These are phyloP conservation scores for Triops longicaudatus DNA, from an alignment of 1,140 invertebrate genomes.

Conservation along the genomic window DNA sequence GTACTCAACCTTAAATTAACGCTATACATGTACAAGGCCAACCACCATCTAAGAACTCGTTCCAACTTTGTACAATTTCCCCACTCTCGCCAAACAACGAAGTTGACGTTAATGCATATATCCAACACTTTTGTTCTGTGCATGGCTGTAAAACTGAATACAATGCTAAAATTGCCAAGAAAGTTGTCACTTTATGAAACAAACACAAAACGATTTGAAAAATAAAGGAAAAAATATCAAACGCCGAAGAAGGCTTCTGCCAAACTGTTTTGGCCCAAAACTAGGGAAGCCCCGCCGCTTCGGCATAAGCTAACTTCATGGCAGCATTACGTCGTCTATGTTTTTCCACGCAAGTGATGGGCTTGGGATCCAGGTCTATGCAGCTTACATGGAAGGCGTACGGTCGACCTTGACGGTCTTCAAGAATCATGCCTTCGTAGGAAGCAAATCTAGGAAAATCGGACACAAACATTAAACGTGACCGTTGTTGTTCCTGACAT, in stretches of 20 bases:
- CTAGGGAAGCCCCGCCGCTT: not conserved
- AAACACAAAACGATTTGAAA: no score
- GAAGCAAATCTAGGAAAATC: slow-evolving; percentile 28
- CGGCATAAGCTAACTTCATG: slow-evolving; percentile 37
- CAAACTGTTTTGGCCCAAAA: not conserved
- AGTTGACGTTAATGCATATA: no score
- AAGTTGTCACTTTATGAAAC: no score
- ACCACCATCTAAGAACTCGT: not conserved
- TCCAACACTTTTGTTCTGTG: no score
- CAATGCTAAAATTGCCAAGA: no score
- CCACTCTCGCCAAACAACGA: no score
- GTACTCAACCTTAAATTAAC: not conserved
- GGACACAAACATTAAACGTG: slow-evolving; percentile 33
- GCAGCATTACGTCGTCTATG: slow-evolving; percentile 43
- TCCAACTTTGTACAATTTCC: no score
- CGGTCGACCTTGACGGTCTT: slow-evolving; percentile 36
- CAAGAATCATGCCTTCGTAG: slow-evolving; percentile 34
- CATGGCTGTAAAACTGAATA: no score
- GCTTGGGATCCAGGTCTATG: slow-evolving; percentile 48
- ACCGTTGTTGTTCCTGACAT: slow-evolving; percentile 16
- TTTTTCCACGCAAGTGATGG: slow-evolving; percentile 44
- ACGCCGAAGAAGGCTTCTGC: not conserved
- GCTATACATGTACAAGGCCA: not conserved
- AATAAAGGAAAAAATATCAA: not conserved
- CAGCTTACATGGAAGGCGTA: slow-evolving; percentile 43